phyloP scores from a whole-genome alignment of 2,797 vertebrate species.

The Luscinia luscinia region DNA sequence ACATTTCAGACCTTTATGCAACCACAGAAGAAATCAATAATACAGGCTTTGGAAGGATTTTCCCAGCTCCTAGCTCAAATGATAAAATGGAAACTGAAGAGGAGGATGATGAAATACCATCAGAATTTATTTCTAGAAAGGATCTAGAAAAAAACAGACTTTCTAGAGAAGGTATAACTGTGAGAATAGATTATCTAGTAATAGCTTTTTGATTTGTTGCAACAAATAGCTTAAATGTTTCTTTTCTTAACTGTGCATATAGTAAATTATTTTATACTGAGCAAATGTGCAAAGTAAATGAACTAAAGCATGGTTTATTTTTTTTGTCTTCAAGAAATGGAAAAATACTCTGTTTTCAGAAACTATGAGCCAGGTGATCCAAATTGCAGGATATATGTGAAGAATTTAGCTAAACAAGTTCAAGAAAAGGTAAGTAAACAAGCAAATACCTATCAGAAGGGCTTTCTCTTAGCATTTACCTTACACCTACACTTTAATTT shows the following conservation, averaged over 20 bases:
- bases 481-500: constrained; percentile 29
- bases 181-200: not conserved
- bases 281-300: not conserved
- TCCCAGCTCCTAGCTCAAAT: constrained; percentile 81
- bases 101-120: constrained; percentile 84
- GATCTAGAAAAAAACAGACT: constrained; percentile 92
- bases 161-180: constrained; percentile 87
- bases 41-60: constrained; percentile 94
- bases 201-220: not conserved
- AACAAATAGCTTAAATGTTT: not conserved
- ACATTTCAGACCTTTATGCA: constrained; percentile 57
- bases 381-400: constrained; percentile 98
- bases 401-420: constrained; percentile 96
- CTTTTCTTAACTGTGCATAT: not conserved
- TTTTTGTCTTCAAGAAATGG: constrained; percentile 86
- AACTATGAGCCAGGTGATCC: constrained; percentile 94
- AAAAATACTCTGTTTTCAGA: constrained; percentile 93
- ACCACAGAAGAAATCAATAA: constrained; percentile 49
- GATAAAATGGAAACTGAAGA: constrained; percentile 82
- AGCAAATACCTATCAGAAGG: not conserved
- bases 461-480: not conserved
- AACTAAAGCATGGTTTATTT: not conserved
- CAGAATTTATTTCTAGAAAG: constrained; percentile 90
- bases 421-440: constrained; percentile 89
- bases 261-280: not conserved